phyloP scores from a whole-genome alignment of 1,140 invertebrate genomes.

The Euglossa dilemma region DNA sequence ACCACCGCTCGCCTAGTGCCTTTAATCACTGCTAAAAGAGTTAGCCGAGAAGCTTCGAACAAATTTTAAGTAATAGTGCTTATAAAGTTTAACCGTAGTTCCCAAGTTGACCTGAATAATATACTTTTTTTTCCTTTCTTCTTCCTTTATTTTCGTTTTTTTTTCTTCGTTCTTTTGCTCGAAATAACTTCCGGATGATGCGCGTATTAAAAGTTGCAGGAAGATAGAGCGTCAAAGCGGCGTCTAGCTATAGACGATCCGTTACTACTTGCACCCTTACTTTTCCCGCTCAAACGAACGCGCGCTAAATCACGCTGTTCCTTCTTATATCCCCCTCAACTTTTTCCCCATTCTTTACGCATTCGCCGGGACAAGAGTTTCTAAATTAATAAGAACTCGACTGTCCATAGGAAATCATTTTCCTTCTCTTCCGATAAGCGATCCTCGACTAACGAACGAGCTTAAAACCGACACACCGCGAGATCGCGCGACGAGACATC shows the following conservation, averaged over 20 bases:
- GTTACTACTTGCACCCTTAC: background rate
- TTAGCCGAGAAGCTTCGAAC: slow-evolving; percentile 8
- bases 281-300: background rate
- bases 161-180: too few relatives aligned
- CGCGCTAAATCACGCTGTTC: background rate
- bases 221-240: background rate
- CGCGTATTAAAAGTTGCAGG: slow-evolving; percentile 18
- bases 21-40: slow-evolving; percentile 27
- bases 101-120: slow-evolving; percentile 25
- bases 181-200: slow-evolving; percentile 7
- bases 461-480: background rate
- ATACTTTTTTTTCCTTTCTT: background rate
- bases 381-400: background rate
- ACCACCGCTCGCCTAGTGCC: background rate
- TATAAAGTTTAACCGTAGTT: slow-evolving; percentile 20
- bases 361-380: background rate
- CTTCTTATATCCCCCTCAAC: background rate
- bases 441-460: background rate
- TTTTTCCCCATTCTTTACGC: background rate
- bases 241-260: background rate
- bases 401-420: background rate
- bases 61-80: slow-evolving; percentile 28
- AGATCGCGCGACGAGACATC: background rate
- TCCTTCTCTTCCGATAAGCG: background rate
- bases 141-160: too few relatives aligned